Base-by-base conservation (phyloP, 1,140 invertebrate genomes). In the Drosophila micromelanica region DNA sequence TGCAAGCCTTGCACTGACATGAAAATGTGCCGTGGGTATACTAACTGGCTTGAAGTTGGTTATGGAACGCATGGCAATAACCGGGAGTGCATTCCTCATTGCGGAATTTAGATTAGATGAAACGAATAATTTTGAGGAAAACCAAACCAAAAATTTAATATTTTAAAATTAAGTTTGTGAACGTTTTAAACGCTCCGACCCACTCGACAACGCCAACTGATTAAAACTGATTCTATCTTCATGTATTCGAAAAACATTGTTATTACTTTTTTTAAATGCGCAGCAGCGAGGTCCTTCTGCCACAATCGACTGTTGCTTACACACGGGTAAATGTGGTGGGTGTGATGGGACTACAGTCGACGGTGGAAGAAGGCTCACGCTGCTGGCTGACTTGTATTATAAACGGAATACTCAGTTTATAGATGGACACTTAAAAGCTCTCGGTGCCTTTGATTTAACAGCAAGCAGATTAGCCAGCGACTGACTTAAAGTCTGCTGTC, bases 221-320 rank as follows among this genome's bases (percentile, higher is more conserved):
- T 37, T 9, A 11, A 12, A 38, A 2, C 12, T n/a, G n/a, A 5
- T 38, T 38, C 37, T 23, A 0, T 23, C 0, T 23, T 23, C 3
- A 23, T 23, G 20, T 23, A 23, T 23, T 3, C 20, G 2, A 32
- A 32, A 32, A 32, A 2, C 30, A 32, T 7, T 8, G n/a, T 7
- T 32, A 2, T 43, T 1, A 11, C 6, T 13, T 42, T 11, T 12
- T 57, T 27, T 2, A 12, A n/a, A 57, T 51, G 5, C 45, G 30
- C 2, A 30, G 40, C 42, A 63, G 45, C 59, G 42, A 0, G 12
- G 8, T 12, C 27, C n/a, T 12, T 35, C 7, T 17, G 11, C 15
- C 42, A 51, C 32, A 17, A 32, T 27, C 37, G 17, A 76, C 27
- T 60, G 61, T 17, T 56, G 51, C 51, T 37, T 30, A 51, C 5